These are phyloP conservation scores for Rhogogaster chlorosoma DNA, from an alignment of 2,888 invertebrate species.

Conservation along the genomic window DNA sequence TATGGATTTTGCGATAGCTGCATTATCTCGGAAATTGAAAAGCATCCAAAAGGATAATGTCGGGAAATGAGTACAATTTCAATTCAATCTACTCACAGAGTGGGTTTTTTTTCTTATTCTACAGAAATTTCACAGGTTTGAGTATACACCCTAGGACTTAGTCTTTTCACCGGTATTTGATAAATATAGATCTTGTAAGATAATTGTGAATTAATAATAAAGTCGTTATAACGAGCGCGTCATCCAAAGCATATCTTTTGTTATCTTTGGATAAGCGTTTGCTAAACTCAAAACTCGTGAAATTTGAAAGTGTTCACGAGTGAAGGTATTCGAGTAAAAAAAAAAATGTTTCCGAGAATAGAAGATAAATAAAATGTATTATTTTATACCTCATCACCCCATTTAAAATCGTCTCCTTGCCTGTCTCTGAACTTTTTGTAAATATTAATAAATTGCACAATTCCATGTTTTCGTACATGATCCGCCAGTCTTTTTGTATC, in stretches of 20 bases:
- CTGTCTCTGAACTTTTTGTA: conserved; percentile 93
- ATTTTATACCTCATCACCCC: conserved; percentile 94
- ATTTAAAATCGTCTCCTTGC: conserved; percentile 95
- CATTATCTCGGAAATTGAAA: too few relatives aligned
- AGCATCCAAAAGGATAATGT: too few relatives aligned
- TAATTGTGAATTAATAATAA: not conserved
- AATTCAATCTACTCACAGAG: not conserved
- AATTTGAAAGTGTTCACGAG: not conserved
- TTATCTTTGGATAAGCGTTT: not conserved
- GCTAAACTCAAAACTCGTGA: not conserved
- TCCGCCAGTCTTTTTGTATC: conserved; percentile 95
- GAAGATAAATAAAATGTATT: conserved; percentile 41
- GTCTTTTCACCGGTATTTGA: too few relatives aligned
- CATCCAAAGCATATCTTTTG: not conserved
- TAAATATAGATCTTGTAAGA: not conserved
- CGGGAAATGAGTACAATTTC: not conserved
- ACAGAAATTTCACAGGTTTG: too few relatives aligned
- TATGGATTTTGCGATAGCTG: not conserved
- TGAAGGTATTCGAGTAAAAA: not conserved
- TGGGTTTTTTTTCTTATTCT: too few relatives aligned
- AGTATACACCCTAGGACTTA: too few relatives aligned
- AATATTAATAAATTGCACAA: conserved; percentile 96
- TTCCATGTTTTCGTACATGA: conserved; percentile 96
- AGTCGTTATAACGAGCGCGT: not conserved
- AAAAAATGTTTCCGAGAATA: too few relatives aligned